Evolutionary conservation across 2,113 vertebrate species (phyloP), one percentile per base, ranked within the genome.

Genomic region (Thunnus thynnus): DNA sequence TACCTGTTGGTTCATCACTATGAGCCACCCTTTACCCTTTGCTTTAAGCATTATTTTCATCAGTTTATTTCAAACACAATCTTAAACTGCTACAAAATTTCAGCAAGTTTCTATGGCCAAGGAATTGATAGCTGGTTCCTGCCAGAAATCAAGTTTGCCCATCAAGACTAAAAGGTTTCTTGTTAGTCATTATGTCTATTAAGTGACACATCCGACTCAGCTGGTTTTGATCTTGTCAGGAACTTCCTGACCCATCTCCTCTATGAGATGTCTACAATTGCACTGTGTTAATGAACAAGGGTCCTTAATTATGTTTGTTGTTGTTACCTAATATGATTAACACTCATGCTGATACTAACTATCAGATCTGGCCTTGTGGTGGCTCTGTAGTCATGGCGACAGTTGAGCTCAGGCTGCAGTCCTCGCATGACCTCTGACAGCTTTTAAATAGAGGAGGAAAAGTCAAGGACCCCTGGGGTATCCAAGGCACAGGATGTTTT

Each of bases 401-500:
- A 51, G 55, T 32, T 60, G 18, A 78, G 70, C 66, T 76, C 61
- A 57, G 48, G 69, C 75, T 75, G 80, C 70, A 51, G 65, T 81
- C 56, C 74, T 78, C 2, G 2, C 36, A 66, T 78, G 82, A 84
- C 91, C 88, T 67, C 76, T 65, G 82, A 88, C 86, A 76, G 83
- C 73, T 91, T 86, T 90, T 86, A 86, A 89, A 89, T 83, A 86
- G 80, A 89, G 72, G 80, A 50, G 69, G 44, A 75, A 61, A 70
- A 80, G 89, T 83, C 20, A 17, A 79, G 83, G 68, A 65, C 84
- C 84, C 84, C 73, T 20, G 84, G 77, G 84, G 85, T 80, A 63
- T 76, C 78, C 76, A 63, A 77, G 80, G 89, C 83, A 64, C 79
- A 64, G 75, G 87, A 92, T 92, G 86, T 90, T 92, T 93, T 93